Evolutionary conservation across 2,888 invertebrate genomes (phyloP), one percentile per base, ranked within the genome.

Genomic region (Aquatica leii): DNA sequence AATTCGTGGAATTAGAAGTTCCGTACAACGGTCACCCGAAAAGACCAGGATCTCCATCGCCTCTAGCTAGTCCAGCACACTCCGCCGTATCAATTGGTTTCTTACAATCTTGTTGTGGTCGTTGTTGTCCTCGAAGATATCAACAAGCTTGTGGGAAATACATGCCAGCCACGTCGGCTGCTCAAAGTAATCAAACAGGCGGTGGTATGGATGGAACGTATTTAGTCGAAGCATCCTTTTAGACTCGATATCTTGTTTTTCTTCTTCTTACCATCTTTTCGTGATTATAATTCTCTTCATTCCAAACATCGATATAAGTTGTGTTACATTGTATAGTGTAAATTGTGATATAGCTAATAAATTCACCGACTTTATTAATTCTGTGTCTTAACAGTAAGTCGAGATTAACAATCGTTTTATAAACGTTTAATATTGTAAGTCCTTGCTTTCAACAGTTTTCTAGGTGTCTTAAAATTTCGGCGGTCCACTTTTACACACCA

Each of bases 1-100:
- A 97, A 84, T 97, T 97, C 84, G 94, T 97, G 72, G 97, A 97
- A 84, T 88, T 97, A 86, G 97, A 97, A 81, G 92, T 93, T 78
- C 94, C 96, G 17, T 96, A 89, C 84, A 97, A 97, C 82, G 96
- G 96, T 14, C 94, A 94, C 72, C 94, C 93, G 53, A 96, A 95
- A 83, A 87, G 96, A 79, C 95, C 95, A 0, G 94, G 94, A 9
- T 93, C 94, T 50, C 94, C 94, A 48, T 94, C 94, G 43, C 94
- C 94, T 15, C 84, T 93, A 79, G 93, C 93, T 62, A 93, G 93
- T 77, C 94, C 94, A 52, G 93, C 93, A 68, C 93, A 94, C 83
- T 94, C 93, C 55, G 89, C 92, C 53, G 81, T 81, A 17, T 81
- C 81, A 37, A 81, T 81, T 59, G 90, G 90, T 64, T 82, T 90